A percentile compares a stretch with the other conserved stretches of the same genome.
These are phyloP conservation scores for Drosophila hydei DNA, from an alignment of 1,140 invertebrate genomes.

Conservation along the genomic window DNA sequence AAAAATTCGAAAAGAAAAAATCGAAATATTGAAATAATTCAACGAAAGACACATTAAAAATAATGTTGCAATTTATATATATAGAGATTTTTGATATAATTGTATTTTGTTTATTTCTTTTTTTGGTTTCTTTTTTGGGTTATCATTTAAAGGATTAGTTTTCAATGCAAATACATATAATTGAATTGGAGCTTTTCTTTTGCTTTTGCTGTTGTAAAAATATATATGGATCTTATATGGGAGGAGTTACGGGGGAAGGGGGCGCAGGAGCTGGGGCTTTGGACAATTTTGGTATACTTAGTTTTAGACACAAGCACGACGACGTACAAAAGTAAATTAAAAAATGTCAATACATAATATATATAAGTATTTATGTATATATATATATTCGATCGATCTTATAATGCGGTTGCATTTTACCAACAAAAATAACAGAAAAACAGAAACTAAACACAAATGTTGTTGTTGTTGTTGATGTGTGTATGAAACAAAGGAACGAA, in stretches of 20 bases:
- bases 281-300: slow-evolving; percentile 56
- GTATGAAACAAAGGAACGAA: background rate
- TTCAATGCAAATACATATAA: slow-evolving; percentile 46
- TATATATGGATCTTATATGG: slow-evolving; percentile 1
- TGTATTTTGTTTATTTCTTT: slow-evolving; percentile 32
- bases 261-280: background rate
- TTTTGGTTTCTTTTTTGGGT: background rate
- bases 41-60: slow-evolving; percentile 58
- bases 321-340: slow-evolving; percentile 70
- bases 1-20: slow-evolving; percentile 17
- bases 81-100: slow-evolving; percentile 29
- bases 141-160: slow-evolving; percentile 16
- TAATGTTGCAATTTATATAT: slow-evolving; percentile 43
- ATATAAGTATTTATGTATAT: slow-evolving; percentile 51
- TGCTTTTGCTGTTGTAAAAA: slow-evolving; percentile 37
- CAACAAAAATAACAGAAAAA: slow-evolving; percentile 50
- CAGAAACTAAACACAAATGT: slow-evolving; percentile 42
- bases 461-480: slow-evolving; percentile 12
- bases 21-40: slow-evolving; percentile 22
- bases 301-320: slow-evolving; percentile 79
- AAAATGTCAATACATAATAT: slow-evolving; percentile 74
- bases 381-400: slow-evolving; percentile 67
- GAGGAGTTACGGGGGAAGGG: background rate
- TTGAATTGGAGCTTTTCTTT: slow-evolving; percentile 45
- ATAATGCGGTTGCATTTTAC: slow-evolving; percentile 75